Evolutionary conservation across 2,797 vertebrate genomes (phyloP).

Genomic region (Pteropus rufus): DNA sequence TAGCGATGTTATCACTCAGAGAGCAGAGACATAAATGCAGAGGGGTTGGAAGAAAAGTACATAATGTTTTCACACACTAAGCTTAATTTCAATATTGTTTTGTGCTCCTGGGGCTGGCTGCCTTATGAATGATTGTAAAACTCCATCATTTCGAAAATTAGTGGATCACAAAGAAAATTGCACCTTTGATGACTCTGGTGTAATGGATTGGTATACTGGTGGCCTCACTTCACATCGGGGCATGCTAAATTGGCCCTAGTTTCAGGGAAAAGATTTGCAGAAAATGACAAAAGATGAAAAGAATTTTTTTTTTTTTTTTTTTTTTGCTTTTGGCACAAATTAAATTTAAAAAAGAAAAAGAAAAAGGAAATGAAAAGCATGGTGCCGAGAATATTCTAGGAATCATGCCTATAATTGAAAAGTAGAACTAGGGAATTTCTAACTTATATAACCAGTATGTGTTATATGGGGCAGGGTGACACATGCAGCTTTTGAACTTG

Average conservation of each 20-base stretch:
- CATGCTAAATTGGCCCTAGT: conserved; percentile 40
- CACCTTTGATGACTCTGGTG: background rate
- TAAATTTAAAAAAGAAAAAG: background rate
- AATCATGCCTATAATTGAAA: conserved; percentile 65
- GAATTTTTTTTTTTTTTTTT: background rate
- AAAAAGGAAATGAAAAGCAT: background rate
- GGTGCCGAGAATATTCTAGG: conserved; percentile 53
- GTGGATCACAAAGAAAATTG: conserved; percentile 14
- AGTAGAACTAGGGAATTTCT: conserved; percentile 63
- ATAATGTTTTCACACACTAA: conserved; percentile 34
- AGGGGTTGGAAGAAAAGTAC: conserved; percentile 32
- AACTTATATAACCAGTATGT: conserved; percentile 63
- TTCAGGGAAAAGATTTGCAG: conserved; percentile 46
- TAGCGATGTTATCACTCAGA: conserved; percentile 25
- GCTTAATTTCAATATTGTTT: conserved; percentile 52
- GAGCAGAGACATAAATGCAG: background rate
- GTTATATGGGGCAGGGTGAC: conserved; percentile 53
- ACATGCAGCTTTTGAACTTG: conserved; percentile 67
- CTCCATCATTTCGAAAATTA: conserved; percentile 45
- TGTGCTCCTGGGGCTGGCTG: conserved; percentile 48
- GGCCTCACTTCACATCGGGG: conserved; percentile 25
- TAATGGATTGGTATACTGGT: background rate
- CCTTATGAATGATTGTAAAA: conserved; percentile 55
- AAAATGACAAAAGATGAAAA: conserved; percentile 51
- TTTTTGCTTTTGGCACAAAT: conserved; percentile 23